phyloP scores from a whole-genome alignment of 2,113 vertebrate genomes.

The Motacilla alba region DNA sequence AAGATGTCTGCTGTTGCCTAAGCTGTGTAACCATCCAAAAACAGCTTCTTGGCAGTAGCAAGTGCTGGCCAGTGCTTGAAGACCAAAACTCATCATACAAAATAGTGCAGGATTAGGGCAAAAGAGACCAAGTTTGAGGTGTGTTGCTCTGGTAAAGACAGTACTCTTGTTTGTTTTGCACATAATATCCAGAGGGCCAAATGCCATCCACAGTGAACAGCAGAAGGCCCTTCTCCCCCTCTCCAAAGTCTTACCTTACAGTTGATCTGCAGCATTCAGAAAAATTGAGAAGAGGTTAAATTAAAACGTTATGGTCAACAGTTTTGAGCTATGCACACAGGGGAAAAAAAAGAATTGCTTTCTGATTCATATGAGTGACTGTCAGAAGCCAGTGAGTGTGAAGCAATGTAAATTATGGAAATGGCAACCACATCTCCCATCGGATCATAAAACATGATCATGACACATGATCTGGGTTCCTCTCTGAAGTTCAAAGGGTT shows the following conservation, averaged over 20 bases:
- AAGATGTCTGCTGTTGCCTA: neutral
- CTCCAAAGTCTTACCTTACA: neutral
- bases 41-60: neutral
- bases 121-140: neutral
- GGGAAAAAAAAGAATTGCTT: neutral
- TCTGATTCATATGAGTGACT: neutral
- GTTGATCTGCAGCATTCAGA: neutral
- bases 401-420: neutral
- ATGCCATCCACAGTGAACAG: neutral
- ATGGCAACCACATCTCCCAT: neutral
- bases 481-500: neutral
- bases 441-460: rapidly evolving
- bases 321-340: neutral
- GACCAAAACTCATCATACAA: neutral
- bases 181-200: neutral
- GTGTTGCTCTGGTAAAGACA: neutral
- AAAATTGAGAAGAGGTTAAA: neutral
- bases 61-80: neutral
- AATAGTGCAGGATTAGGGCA: neutral
- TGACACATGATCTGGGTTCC: neutral
- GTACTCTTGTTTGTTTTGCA: neutral
- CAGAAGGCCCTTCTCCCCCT: neutral
- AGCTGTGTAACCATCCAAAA: neutral
- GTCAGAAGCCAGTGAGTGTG: neutral
- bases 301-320: neutral